Base-by-base conservation (phyloP, 2,113 vertebrate genomes). In the Sclerurus mexicanus region DNA sequence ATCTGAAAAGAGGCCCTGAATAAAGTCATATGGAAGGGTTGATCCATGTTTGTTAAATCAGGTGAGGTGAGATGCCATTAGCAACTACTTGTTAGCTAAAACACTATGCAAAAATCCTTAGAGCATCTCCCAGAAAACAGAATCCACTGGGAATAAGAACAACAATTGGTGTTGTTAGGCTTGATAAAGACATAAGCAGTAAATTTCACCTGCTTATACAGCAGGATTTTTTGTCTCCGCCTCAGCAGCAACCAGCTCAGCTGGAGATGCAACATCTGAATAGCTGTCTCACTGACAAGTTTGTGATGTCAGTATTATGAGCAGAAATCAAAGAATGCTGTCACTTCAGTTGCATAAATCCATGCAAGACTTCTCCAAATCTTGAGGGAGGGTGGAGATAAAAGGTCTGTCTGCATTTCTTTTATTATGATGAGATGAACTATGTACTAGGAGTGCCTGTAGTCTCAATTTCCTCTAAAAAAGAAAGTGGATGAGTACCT, bases 401-500 rank as follows among this genome's bases (percentile, higher is more conserved):
- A 28, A 49, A 68, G 40, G 12, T 27, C 5, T 44, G 4, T 37
- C 23, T 64, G 67, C 2, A 21, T 62, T 84, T 40, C 5, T 49
- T 77, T 58, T n/a, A 12, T 55, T 9, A 9, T 8, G 9, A 3
- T 35, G 55, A 71, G 16, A 63, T 52, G 33, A 87, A 37, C 7
- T 14, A 5, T 37, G 5, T 6, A 9, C 5, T 6, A 66, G 7
- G 7, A 62, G 40, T 1, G 0, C 24, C 3, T 22, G 13, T 10
- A 53, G 23, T 55, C 20, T 58, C 25, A 28, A 15, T 82, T 76
- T 60, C 8, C 16, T n/a, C 19, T 68, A 5, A 62, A 60, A 49
- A 88, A 35, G 11, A 30, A 52, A 49, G 5, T 24, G 23, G 10
- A 39, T 24, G 10, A n/a, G 8, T 39, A 21, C 12, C 7, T 89